Base-by-base conservation (phyloP, 2,797 vertebrate species). In the Yasuhikotakia modesta region DNA sequence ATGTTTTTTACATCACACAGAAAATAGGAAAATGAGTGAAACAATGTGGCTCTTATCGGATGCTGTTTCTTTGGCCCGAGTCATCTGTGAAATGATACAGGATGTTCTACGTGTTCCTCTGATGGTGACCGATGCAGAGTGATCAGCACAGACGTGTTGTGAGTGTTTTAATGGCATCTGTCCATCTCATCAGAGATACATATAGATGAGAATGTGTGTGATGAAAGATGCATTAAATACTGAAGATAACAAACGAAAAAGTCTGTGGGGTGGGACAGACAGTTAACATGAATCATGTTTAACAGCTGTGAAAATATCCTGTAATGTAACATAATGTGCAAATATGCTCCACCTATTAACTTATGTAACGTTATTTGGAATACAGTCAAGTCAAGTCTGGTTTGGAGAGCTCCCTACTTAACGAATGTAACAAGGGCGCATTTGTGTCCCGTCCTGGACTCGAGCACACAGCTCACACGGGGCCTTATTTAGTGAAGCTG, bases 1-100 rank as follows among this genome's bases (percentile, higher is more conserved):
- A 92, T 90, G 86, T 89, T 90, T 88, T 90, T 89, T 85, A 87
- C 90, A 89, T 86, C 81, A 4, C 82, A 83, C 79, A 58, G 79
- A 60, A 78, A 39, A 45, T 17, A 50, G 53, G 73, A 55, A 73
- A 66, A 70, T 11, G 21, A 35, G 27, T 11, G 65, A 76, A 76
- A 55, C 73, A 43, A 27, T 22, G 45, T 58, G 27, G 52, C 74
- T 2, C 60, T 69, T 69, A 76, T 76, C 74, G 48, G 65, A 76
- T 69, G 74, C 52, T 48, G 39, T 76, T 76, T 60, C 74, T 60
- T 48, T 48, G 63, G 61, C 11, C 16, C 3, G 10, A 74, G 48
- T 6, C 61, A 24, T 60, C 46, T 35, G 72, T 46, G 61, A 55
- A 55, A 52, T 19, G 21, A 75, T 2, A 65, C 52, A n/a, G 74